A percentile compares a stretch with the other conserved stretches of the same genome.
phyloP scores from a whole-genome alignment of 2,797 vertebrate species.

The Schizopygopsis pylzovi region DNA sequence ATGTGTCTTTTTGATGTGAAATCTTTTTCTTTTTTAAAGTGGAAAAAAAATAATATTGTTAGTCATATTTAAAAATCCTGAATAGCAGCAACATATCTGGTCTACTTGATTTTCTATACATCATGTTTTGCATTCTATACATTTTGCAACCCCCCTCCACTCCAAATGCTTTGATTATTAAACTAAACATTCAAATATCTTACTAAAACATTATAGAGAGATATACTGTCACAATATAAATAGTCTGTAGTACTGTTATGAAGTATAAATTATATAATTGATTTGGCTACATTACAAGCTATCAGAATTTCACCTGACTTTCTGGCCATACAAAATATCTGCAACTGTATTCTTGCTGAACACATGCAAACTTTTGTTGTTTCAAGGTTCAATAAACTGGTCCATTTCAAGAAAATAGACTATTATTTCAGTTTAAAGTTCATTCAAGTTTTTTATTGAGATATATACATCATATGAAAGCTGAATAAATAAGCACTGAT shows the following conservation, averaged over 20 bases:
- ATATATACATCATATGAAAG: too few species aligned
- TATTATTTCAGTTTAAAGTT: background rate
- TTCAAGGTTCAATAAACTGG: background rate
- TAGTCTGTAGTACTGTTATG: background rate
- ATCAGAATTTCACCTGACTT: background rate
- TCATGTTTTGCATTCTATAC: background rate
- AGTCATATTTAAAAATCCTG: background rate
- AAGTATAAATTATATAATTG: background rate
- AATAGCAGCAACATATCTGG: background rate
- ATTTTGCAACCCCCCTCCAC: too few species aligned
- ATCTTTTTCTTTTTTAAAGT: background rate
- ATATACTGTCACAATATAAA: too few species aligned
- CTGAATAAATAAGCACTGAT: too few species aligned
- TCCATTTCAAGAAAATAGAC: background rate
- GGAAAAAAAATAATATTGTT: background rate
- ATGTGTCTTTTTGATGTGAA: background rate
- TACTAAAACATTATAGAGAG: too few species aligned
- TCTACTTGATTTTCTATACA: background rate
- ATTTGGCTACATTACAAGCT: background rate
- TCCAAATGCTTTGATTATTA: too few species aligned
- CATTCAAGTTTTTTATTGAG: too few species aligned
- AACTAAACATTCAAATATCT: too few species aligned
- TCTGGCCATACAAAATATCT: background rate
- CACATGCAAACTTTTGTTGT: background rate
- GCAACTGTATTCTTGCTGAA: background rate